Conservation (phyloP, 1,140 invertebrate genomes). For the Lepidostoma basale region DNA sequence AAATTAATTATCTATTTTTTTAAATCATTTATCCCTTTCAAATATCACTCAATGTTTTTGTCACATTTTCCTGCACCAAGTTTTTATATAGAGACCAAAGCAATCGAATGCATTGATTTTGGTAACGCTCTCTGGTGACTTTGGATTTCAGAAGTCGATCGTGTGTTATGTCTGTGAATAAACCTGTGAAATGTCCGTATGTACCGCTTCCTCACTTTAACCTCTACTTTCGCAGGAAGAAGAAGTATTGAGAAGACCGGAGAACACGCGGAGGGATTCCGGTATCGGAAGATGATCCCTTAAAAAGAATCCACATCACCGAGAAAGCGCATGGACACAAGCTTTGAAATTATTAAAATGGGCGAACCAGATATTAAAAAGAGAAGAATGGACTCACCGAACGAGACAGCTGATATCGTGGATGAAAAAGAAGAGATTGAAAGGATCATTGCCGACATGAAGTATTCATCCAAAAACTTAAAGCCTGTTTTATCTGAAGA, state of each 20-base stretch:
- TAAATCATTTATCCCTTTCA: too few relatives aligned
- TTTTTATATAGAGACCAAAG: too few relatives aligned
- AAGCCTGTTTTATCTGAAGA: conserved; percentile 28
- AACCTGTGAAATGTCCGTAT: too few relatives aligned
- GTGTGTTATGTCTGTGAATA: too few relatives aligned
- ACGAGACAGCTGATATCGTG: not conserved
- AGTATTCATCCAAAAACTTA: conserved; percentile 22
- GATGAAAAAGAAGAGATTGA: conserved; percentile 4
- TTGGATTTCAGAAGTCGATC: too few relatives aligned
- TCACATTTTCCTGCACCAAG: too few relatives aligned
- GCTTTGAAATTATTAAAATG: not conserved
- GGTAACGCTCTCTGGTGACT: too few relatives aligned
- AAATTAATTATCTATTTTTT: too few relatives aligned
- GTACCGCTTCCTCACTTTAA: not conserved
- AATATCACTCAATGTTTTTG: too few relatives aligned
- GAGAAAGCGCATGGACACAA: not conserved
- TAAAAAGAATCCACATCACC: not conserved
- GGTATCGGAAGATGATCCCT: not conserved
- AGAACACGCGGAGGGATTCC: not conserved
- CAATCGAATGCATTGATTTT: too few relatives aligned
- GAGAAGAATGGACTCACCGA: not conserved
- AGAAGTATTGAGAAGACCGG: not conserved
- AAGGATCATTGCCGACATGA: not conserved
- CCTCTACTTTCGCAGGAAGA: conserved; percentile 17
- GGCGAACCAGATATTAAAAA: conserved; percentile 3